Conservation (phyloP, 1,140 invertebrate species). For the Amphibalanus amphitrite region DNA sequence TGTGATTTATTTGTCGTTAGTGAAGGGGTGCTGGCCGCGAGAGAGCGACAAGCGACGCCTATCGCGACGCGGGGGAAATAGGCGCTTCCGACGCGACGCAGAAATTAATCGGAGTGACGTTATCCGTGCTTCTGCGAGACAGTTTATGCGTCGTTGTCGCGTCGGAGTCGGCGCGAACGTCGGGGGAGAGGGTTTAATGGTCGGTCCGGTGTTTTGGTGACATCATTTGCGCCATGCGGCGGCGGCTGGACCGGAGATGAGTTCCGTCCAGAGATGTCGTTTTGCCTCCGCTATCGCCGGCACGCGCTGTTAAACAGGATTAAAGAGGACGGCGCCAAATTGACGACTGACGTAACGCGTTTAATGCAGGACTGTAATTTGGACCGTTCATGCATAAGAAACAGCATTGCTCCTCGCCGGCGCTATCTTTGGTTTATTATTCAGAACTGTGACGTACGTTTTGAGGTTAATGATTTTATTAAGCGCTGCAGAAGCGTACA, state of each 20-base stretch:
- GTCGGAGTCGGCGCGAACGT: neutral
- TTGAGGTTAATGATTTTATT: too few species aligned
- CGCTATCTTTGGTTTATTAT: too few species aligned
- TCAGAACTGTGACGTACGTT: too few species aligned
- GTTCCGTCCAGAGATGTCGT: neutral
- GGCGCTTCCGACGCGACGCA: neutral
- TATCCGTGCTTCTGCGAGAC: neutral
- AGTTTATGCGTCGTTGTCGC: neutral
- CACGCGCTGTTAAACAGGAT: neutral
- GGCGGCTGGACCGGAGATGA: neutral
- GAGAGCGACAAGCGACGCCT: neutral
- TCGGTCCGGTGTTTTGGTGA: neutral
- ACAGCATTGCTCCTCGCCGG: too few species aligned
- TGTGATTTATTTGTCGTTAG: neutral
- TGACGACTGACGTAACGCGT: neutral
- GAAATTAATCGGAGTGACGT: neutral
- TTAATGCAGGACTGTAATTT: too few species aligned
- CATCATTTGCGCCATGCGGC: neutral
- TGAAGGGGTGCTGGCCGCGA: neutral
- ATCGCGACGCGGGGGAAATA: neutral
- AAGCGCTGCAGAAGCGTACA: too few species aligned
- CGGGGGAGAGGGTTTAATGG: neutral
- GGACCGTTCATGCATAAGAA: too few species aligned
- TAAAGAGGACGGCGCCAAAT: neutral
- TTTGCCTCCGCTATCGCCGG: neutral